A percentile compares a stretch with the other conserved stretches of the same genome.
Conservation (phyloP, 2,888 invertebrate genomes). For the Ametastegia equiseti region DNA sequence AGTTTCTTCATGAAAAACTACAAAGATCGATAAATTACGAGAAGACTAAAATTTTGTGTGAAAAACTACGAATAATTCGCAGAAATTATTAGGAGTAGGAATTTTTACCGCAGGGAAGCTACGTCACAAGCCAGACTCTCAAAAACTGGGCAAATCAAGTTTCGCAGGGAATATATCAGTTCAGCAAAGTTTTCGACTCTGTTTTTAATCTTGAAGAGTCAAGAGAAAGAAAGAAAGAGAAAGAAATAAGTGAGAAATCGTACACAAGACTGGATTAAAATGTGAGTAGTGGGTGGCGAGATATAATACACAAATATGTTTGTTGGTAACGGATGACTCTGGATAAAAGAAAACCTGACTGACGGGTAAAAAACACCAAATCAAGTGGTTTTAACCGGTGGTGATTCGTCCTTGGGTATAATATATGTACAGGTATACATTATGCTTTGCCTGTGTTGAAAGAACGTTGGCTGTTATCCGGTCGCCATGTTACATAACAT, state of each 20-base stretch:
- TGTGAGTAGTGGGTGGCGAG: conserved; percentile 1
- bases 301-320: neutral
- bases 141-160: too few relatives aligned
- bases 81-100: too few relatives aligned
- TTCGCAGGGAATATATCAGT: too few relatives aligned
- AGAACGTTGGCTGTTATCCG: conserved; percentile 34
- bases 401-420: conserved; percentile 28
- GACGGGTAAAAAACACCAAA: conserved; percentile 28
- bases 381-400: conserved; percentile 21
- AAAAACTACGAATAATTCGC: too few relatives aligned
- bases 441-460: neutral
- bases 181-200: neutral
- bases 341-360: conserved; percentile 32
- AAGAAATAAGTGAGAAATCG: neutral
- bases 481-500: conserved; percentile 28
- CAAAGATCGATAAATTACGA: too few relatives aligned
- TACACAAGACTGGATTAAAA: neutral
- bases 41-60: too few relatives aligned
- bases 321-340: conserved; percentile 4
- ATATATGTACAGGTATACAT: neutral
- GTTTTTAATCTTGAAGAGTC: neutral
- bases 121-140: too few relatives aligned
- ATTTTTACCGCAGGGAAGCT: too few relatives aligned
- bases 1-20: too few relatives aligned
- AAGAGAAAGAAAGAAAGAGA: neutral